Evolutionary conservation across 2,113 vertebrate species (phyloP).

Genomic region (Perca fluviatilis): DNA sequence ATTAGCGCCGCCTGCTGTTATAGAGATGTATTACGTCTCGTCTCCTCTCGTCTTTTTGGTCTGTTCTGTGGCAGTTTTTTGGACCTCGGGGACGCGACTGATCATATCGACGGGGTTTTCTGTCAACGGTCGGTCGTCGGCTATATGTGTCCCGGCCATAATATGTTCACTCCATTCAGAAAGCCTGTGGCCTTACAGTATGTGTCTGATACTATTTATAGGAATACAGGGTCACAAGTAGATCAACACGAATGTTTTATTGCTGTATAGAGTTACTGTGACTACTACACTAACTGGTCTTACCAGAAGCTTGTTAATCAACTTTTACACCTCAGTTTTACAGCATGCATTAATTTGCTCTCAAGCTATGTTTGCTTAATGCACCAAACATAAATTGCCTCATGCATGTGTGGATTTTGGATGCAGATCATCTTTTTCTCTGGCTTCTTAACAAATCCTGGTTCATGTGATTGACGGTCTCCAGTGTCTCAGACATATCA

Average conservation of each 20-base stretch:
- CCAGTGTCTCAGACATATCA: constrained; percentile 15
- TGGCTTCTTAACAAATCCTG: constrained; percentile 4
- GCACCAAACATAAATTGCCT: constrained; percentile 43
- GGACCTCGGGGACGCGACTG: too few relatives aligned
- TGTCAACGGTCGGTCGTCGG: too few relatives aligned
- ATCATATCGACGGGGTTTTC: too few relatives aligned
- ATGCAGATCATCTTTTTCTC: constrained; percentile 12
- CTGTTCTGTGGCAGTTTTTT: too few relatives aligned
- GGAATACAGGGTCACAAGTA: neutral
- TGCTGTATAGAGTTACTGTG: constrained; percentile 31
- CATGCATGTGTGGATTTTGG: constrained; percentile 33
- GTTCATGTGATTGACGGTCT: constrained; percentile 12
- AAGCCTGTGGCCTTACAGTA: neutral
- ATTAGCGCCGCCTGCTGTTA: too few relatives aligned
- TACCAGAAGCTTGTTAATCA: constrained; percentile 17
- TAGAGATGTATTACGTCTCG: too few relatives aligned
- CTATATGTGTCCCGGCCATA: too few relatives aligned
- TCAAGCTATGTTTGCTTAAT: constrained; percentile 30
- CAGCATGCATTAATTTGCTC: constrained; percentile 19
- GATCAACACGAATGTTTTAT: constrained; percentile 47
- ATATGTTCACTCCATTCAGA: constrained; percentile 29
- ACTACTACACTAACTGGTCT: constrained; percentile 6
- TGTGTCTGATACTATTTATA: constrained; percentile 3
- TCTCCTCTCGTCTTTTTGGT: too few relatives aligned
- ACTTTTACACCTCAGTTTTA: constrained; percentile 24